Base-by-base conservation (phyloP, 2,797 vertebrate genomes). In the Gymnodraco acuticeps region DNA sequence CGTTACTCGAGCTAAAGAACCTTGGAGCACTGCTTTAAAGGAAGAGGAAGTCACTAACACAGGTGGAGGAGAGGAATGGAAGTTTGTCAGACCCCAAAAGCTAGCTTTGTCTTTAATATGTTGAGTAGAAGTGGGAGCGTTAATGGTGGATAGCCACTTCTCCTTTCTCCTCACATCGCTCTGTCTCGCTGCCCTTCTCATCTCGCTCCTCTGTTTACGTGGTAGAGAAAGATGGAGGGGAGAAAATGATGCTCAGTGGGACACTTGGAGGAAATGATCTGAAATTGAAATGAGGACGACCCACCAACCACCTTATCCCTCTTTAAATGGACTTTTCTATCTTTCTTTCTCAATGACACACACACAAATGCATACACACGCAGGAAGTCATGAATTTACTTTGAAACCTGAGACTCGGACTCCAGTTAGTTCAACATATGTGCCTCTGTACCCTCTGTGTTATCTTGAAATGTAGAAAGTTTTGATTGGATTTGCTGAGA, bases 161-260 rank as follows among this genome's bases (percentile, higher is more conserved):
- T 52, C 38, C 58, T 15, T 70, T 51, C 60, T 31, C 51, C 51
- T 77, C 80, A 75, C 76, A 75, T 84, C 72, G 79, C 55, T 70
- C 73, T 19, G 46, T 60, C 53, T 50, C 54, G 62, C 65, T 67
- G 45, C 64, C 72, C 64, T 41, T 85, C 71, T 83, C 70, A 64
- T 86, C 75, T 85, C 52, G 20, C 52, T 50, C 47, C 16, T 77
- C 73, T 85, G 83, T 91, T 88, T 87, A 80, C 13, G 51, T 69
- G 66, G 74, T 81, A 81, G 82, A 84, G 72, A 47, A 78, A 82
- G 84, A 81, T 77, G 73, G 79, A 89, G 83, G 70, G 71, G 71
- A 86, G 81, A 73, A 85, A 91, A 90, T 91, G 73, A 90, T 88
- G 84, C 91, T 84, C 89, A 81, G 84, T 89, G 89, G 90, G 87